phyloP scores from a whole-genome alignment of 2,113 vertebrate genomes.

The Ptyas mucosa region DNA sequence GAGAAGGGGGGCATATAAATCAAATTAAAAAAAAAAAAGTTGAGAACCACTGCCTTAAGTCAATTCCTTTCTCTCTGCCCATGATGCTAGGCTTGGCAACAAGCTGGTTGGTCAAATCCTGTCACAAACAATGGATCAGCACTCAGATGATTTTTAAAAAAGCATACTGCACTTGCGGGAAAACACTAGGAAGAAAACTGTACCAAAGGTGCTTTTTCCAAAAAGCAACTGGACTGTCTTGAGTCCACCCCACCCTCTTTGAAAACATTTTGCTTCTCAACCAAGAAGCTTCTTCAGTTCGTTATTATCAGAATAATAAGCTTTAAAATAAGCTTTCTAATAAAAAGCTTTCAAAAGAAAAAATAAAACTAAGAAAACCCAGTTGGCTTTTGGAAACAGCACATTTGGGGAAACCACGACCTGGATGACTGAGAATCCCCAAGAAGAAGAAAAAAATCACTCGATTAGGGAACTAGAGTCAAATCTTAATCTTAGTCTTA shows the following conservation, averaged over 20 bases:
- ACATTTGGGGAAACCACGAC: background rate
- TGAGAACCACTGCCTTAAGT: no score
- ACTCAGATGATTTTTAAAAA: no score
- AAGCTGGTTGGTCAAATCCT: background rate
- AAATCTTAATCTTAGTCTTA: background rate
- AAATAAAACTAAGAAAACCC: background rate
- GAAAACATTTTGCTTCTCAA: background rate
- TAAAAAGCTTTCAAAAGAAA: background rate
- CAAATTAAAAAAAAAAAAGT: no score
- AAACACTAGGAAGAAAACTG: background rate
- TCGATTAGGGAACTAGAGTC: background rate
- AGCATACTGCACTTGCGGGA: no score
- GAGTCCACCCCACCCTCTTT: background rate
- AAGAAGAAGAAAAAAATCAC: no score
- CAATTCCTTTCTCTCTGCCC: background rate
- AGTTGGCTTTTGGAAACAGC: background rate
- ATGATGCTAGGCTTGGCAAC: background rate
- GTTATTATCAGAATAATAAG: background rate
- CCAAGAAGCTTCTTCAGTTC: background rate
- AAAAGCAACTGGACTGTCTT: background rate
- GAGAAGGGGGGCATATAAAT: no score
- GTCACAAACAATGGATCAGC: background rate
- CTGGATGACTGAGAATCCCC: background rate
- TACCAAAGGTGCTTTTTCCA: background rate
- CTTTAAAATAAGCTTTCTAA: no score